These are phyloP conservation scores for Monoplex corrugatus DNA, from an alignment of 2,888 invertebrate species.

Conservation along the genomic window DNA sequence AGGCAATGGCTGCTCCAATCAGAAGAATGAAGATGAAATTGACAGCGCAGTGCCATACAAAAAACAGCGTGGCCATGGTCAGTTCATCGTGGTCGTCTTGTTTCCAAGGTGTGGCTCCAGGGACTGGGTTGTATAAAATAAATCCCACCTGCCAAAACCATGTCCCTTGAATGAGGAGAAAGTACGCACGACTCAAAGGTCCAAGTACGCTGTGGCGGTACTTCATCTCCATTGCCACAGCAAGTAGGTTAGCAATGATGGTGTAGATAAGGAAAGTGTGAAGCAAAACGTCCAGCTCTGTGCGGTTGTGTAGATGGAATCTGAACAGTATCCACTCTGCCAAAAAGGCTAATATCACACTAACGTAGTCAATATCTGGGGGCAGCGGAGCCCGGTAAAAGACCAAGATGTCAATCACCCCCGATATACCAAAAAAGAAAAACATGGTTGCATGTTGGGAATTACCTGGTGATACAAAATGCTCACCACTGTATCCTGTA, in stretches of 20 bases:
- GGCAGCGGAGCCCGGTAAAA: constrained; percentile 79
- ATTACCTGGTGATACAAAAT: constrained; percentile 80
- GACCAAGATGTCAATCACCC: constrained; percentile 80
- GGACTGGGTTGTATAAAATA: constrained; percentile 82
- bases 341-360: constrained; percentile 80
- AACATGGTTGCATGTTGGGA: constrained; percentile 84
- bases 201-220: constrained; percentile 78
- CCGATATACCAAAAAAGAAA: constrained; percentile 83
- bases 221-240: constrained; percentile 80
- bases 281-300: constrained; percentile 78
- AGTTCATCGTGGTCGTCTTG: constrained; percentile 80
- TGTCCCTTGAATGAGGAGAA: constrained; percentile 82
- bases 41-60: constrained; percentile 78
- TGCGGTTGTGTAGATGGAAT: constrained; percentile 83
- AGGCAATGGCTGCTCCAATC: constrained; percentile 70
- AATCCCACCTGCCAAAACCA: constrained; percentile 84
- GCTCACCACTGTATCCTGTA: constrained; percentile 74
- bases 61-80: constrained; percentile 82
- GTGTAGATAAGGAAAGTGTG: constrained; percentile 82
- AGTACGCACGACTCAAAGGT: constrained; percentile 80
- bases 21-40: constrained; percentile 70
- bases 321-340: constrained; percentile 83
- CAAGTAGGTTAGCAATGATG: constrained; percentile 76
- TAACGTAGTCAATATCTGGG: constrained; percentile 81
- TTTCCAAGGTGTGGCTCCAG: constrained; percentile 77